Evolutionary conservation across 2,888 invertebrate genomes (phyloP), one percentile per base, ranked within the genome.

Genomic region (Tipula lateralis): DNA sequence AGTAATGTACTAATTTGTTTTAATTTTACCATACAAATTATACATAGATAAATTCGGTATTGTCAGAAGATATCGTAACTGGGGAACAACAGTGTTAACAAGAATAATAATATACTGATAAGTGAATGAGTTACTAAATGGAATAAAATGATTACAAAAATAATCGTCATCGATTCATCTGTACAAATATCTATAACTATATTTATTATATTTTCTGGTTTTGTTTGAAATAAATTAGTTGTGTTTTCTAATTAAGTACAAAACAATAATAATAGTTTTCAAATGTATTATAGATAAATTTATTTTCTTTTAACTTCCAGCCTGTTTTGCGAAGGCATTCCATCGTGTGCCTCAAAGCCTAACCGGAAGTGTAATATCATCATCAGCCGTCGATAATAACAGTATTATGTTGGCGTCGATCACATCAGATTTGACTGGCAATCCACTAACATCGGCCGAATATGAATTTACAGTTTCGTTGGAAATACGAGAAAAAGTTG

Each of bases 281-380:
- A 29, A 24, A 12, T 29, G 29, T 9, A 81, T 81, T 2, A 29
- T 85, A 32, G 85, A 66, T 66, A 83, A 83, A 32, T 85, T 85
- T 39, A 83, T 85, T 84, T 2, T 84, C 84, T 84, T 84, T 84
- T 84, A 5, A 13, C 83, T 85, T 85, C 7, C 85, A 90, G 90
- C 93, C 88, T 97, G 97, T 89, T 99, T 99, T 91, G 95, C 97
- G 1, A 96, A 97, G 90, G 98, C 98, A 29, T 99, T 99, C 90
- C 96, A 97, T 88, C 94, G 96, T 85, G 94, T 96, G 85, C 96
- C 97, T 0, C 92, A 94, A 85, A 96, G 96, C 16, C 94, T 96
- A 94, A 95, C 95, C 84, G 95, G 94, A 86, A 96, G 96, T 0
- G 89, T 94, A 86, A 93, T 92, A 85, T 93, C 93, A 16, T 93